Evolutionary conservation across 2,888 invertebrate species (phyloP), one percentile per base, ranked within the genome.

Genomic region (Cosmopolites sordidus): DNA sequence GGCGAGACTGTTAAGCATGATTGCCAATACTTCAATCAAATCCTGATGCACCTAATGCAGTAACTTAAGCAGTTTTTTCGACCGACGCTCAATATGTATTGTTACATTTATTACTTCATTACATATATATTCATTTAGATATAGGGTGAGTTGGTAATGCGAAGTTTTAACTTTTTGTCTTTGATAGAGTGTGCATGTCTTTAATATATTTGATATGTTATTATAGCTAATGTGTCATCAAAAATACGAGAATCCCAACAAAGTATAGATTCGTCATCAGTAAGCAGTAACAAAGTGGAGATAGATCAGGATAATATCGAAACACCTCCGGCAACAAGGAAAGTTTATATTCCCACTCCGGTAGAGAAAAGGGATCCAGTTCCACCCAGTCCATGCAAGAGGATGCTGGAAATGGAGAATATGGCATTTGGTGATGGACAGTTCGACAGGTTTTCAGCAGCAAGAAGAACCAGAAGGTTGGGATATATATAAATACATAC

Each of bases 281-380:
- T 64, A 12, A 69, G 76, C 11, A 86, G 86, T 9, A 86, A 87
- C 63, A 84, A 84, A 69, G 83, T 86, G 9, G 91, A 92, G 68
- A 90, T 92, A 37, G 92, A 92, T 71, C 89, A 91, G 1, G 92
- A 92, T 64, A 92, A 92, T 64, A 88, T 92, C 27, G 92, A 92
- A 76, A 92, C 92, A 1, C 92, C 92, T 15, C 92, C 92, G 3
- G 88, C 85, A 0, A 85, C 85, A 14, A 78, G 92, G 50, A 82
- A 86, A 62, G 73, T 82, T 18, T 84, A 85, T 66, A 82, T 79
- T 51, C 80, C 83, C 1, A 81, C 83, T 1, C 80, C 81, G 29
- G 82, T 82, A 39, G 75, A 78, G 16, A 80, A 80, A 63, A 69
- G 78, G 14, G 72, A 74, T 60, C 70, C 73, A 11, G 39, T 64